phyloP scores from a whole-genome alignment of 1,140 invertebrate species.

The Calycopis cecrops region DNA sequence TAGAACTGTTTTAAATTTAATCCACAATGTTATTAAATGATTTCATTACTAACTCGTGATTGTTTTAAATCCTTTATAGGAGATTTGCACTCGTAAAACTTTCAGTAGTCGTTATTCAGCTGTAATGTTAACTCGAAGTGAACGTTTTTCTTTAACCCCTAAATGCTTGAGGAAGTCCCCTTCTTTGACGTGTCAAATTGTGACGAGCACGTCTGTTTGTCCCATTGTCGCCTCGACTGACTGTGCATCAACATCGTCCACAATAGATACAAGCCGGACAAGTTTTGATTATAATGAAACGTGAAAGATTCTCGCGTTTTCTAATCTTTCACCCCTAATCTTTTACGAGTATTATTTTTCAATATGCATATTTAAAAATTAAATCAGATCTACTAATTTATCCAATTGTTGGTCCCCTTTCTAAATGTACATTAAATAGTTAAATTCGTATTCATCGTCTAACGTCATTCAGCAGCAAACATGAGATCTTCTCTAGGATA shows the following conservation, averaged over 20 bases:
- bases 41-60: too few relatives aligned
- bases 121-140: constrained; percentile 20
- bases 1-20: too few relatives aligned
- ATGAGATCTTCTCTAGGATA: too few relatives aligned
- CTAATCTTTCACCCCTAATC: constrained; percentile 46
- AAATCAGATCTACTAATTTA: constrained; percentile 37
- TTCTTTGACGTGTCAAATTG: constrained; percentile 48
- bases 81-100: constrained; percentile 3
- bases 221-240: constrained; percentile 54
- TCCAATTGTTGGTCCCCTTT: constrained; percentile 33
- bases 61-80: too few relatives aligned
- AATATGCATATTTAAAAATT: constrained; percentile 38
- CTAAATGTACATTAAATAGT: not conserved
- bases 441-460: not conserved
- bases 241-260: constrained; percentile 56
- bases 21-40: too few relatives aligned
- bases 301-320: constrained; percentile 47
- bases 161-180: constrained; percentile 40
- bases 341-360: constrained; percentile 40
- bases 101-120: not conserved
- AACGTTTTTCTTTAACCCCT: constrained; percentile 31
- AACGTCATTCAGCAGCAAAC: too few relatives aligned
- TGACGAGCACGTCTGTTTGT: constrained; percentile 49
- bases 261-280: constrained; percentile 58
- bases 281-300: constrained; percentile 61